Evolutionary conservation across 2,888 invertebrate species (phyloP), one percentile per base, ranked within the genome.

Genomic region (Troilus luridus): DNA sequence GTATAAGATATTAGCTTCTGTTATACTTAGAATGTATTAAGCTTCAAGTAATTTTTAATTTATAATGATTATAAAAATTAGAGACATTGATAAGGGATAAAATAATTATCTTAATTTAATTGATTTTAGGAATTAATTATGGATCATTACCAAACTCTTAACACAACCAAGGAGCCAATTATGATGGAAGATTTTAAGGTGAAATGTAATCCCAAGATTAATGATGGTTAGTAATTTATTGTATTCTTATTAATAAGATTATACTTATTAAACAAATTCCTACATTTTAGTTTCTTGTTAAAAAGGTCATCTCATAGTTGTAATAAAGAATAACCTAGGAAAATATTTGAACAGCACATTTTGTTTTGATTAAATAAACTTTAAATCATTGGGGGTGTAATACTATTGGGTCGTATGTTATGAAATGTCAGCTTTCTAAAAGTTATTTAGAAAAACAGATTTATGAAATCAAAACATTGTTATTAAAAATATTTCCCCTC

Each of bases 81-180:
- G 64, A 67, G 10, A n/a, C n/a, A 3, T 24, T 24, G 24, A 19
- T 77, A 27, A 67, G 24, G 24, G 14, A 67, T 67, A 24, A 14
- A 24, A 67, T n/a, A 67, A 24, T 19, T 77, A 77, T 17, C 17
- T 77, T 14, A 27, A 77, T 41, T 77, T 41, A 41, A 41, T 77
- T 77, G 11, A 56, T 85, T 85, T 58, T n/a, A 85, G 85, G 85
- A 85, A 7, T 85, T 58, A 85, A n/a, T 56, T 5, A n/a, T 85
- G 12, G 56, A 85, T 85, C 85, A 85, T 41, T 85, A 56, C 19
- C 54, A 58, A 85, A n/a, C 11, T 2, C 8, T 85, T 6, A 56
- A 58, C n/a, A 6, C 1, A 5, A 85, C 85, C 3, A 85, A 85
- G 12, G 17, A 85, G 0, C 56, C 85, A 85, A 56, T 85, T 56